Conservation (phyloP, 2,888 invertebrate species). For the Vanessa cardui region DNA sequence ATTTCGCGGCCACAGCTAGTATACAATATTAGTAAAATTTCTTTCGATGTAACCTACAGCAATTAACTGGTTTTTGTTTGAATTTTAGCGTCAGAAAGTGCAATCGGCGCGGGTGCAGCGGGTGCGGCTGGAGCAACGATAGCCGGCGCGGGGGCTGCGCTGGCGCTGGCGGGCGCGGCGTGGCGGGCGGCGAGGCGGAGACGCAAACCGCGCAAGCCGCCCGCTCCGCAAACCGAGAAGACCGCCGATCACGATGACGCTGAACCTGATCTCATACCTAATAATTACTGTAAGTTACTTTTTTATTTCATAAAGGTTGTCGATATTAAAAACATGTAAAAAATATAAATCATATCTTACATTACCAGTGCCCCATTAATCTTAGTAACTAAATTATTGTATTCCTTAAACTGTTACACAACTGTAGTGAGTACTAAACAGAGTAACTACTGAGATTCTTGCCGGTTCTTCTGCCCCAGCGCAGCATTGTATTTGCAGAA, state of each 20-base stretch:
- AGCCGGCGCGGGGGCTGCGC: constrained; percentile 60
- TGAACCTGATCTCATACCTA: constrained; percentile 76
- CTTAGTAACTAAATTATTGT: too few species aligned
- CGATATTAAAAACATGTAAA: too few species aligned
- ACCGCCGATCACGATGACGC: constrained; percentile 66
- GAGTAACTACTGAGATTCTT: too few species aligned
- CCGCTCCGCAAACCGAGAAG: constrained; percentile 46
- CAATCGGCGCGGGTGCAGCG: constrained; percentile 64
- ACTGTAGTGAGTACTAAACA: too few species aligned
- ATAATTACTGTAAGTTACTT: constrained; percentile 69
- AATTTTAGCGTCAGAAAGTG: constrained; percentile 60
- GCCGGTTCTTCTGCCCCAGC: too few species aligned
- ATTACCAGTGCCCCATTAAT: too few species aligned
- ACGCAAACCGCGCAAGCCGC: constrained; percentile 47
- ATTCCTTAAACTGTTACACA: too few species aligned
- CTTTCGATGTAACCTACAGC: too few species aligned
- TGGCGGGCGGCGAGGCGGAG: constrained; percentile 55
- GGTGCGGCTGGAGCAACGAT: constrained; percentile 61
- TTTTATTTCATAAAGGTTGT: background rate
- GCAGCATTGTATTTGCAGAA: too few species aligned
- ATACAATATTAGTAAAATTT: too few species aligned
- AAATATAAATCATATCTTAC: too few species aligned
- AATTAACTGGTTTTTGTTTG: background rate
- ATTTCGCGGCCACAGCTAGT: too few species aligned
- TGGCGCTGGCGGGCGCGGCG: constrained; percentile 49